Evolutionary conservation across 2,888 invertebrate species (phyloP), one percentile per base, ranked within the genome.

Genomic region (Torymus aiolomorphi): DNA sequence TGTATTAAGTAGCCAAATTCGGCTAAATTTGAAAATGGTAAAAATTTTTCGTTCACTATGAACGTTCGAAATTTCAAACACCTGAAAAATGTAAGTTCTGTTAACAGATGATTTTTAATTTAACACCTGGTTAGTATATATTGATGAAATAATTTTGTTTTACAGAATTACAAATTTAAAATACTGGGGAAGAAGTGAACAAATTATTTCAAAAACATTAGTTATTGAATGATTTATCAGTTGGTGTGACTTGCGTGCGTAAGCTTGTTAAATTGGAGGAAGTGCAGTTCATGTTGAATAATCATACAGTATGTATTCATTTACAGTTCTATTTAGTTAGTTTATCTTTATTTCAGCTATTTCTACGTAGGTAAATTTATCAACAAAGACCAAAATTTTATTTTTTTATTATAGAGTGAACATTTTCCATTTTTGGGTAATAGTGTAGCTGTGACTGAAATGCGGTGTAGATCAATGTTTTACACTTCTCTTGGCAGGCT

Each of bases 351-450:
- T 12, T 72, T 31, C 13, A 63, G 10, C 31, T 16, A 42, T 42
- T 42, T 42, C 1, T 42, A 8, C 8, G 8, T 5, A 42, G 42
- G 8, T 8, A 42, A 42, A 42, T 42, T 8, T 31, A 24, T 24
- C 31, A 42, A 42, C 8, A 8, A 42, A 42, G 42, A 8, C 42
- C 5, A 42, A 42, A 42, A 42, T 42, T 42, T 42, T 8, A 31
- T 42, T 63, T 70, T 24, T 65, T 24, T 67, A 76, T 90, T 91
- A 61, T 91, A 97, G 96, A 97, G 97, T 89, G 98, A 98, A 89
- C 98, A 98, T 91, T 99, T 99, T 92, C 98, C 98, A 71, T 98
- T 99, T 92, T 93, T 99, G 88, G 98, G 98, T 49, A 95, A 95
- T 83, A 92, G 91, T 83, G 96, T 95, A n/a, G 95, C 95, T 56